These are phyloP conservation scores for Pseudorectes ferrugineus DNA, from an alignment of 2,113 vertebrate genomes.

Conservation along the genomic window DNA sequence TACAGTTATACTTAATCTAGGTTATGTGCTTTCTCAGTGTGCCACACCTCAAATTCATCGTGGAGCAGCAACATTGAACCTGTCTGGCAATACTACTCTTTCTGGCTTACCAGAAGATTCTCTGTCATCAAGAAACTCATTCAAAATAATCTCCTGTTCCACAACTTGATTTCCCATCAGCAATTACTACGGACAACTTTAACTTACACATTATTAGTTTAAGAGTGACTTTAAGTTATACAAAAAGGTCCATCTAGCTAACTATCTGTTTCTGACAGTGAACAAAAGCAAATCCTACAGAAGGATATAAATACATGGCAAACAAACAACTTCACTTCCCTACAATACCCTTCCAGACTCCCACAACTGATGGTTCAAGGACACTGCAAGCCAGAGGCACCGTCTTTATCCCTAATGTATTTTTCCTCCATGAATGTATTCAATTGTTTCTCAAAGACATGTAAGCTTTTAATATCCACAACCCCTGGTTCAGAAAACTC, in stretches of 20 bases:
- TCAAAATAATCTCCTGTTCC: not conserved
- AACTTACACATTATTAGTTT: not conserved
- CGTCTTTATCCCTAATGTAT: not conserved
- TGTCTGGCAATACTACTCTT: not conserved
- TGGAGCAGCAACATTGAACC: not conserved
- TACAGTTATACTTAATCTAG: not conserved
- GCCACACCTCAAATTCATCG: not conserved
- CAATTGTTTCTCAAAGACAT: not conserved
- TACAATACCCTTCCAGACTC: not conserved
- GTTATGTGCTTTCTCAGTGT: fast-evolving
- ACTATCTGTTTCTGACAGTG: not conserved
- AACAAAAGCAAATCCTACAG: not conserved
- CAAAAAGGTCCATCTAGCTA: not conserved
- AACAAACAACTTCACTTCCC: not conserved
- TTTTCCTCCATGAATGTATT: not conserved
- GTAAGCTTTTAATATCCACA: not conserved
- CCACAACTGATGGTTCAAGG: not conserved
- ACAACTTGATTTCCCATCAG: not conserved
- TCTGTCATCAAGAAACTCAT: not conserved
- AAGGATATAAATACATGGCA: not conserved
- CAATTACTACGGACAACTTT: not conserved
- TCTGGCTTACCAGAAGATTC: not conserved
- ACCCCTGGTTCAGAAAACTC: not conserved
- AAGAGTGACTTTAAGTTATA: not conserved
- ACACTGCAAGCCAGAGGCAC: not conserved